These are phyloP conservation scores for Takifugu bimaculatus DNA, from an alignment of 2,113 vertebrate species.

Conservation along the genomic window DNA sequence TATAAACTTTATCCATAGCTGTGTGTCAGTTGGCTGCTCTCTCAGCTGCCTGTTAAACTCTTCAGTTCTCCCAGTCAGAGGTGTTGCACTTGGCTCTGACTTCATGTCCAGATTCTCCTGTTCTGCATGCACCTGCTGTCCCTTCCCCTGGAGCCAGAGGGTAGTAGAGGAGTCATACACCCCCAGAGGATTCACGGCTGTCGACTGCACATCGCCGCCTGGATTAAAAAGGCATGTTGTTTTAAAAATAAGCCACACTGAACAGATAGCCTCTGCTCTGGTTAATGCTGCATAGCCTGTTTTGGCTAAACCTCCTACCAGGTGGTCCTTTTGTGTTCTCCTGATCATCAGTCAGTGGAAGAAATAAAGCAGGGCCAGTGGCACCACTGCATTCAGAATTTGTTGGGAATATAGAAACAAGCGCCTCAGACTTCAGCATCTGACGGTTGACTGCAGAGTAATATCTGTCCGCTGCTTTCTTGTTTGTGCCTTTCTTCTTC, in stretches of 20 bases:
- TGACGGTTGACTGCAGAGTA: conserved; percentile 75
- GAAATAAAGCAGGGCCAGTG: conserved; percentile 57
- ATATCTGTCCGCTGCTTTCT: conserved; percentile 76
- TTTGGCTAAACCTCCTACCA: conserved; percentile 29
- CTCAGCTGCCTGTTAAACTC: conserved; percentile 87
- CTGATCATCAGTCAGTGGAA: conserved; percentile 34
- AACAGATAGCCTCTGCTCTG: too few relatives aligned
- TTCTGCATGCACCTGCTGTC: conserved; percentile 55
- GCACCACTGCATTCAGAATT: conserved; percentile 16
- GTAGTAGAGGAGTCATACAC: conserved; percentile 86
- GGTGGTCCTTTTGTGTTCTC: conserved; percentile 20
- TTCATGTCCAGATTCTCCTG: conserved; percentile 37
- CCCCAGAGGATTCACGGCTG: conserved; percentile 83
- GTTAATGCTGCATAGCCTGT: neutral
- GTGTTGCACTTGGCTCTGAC: conserved; percentile 10
- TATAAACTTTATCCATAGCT: conserved; percentile 89
- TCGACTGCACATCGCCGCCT: conserved; percentile 38
- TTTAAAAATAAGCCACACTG: neutral
- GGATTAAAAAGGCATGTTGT: neutral
- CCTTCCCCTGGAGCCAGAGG: conserved; percentile 87
- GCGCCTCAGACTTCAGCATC: conserved; percentile 65
- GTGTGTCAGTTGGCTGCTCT: conserved; percentile 83
- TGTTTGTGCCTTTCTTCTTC: conserved; percentile 55
- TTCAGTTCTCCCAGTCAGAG: conserved; percentile 78
- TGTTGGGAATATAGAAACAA: conserved; percentile 18